phyloP scores from a whole-genome alignment of 2,888 invertebrate genomes.

The Clusia tigrina region DNA sequence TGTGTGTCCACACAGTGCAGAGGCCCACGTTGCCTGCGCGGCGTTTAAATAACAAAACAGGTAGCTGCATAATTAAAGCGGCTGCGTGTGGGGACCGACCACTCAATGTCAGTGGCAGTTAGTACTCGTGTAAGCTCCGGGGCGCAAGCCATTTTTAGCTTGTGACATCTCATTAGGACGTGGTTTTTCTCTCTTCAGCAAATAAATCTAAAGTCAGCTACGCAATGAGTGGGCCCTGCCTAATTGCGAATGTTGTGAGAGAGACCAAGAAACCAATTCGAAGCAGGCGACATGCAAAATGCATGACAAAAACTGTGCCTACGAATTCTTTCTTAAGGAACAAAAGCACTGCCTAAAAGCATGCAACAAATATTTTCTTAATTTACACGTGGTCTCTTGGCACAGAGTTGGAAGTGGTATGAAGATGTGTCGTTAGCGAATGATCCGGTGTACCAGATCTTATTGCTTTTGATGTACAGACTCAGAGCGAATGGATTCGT shows the following conservation, averaged over 20 bases:
- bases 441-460: no score
- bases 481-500: no score
- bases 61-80: background rate
- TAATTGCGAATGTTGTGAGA: slow-evolving; percentile 2
- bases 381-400: no score
- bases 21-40: background rate
- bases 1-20: background rate
- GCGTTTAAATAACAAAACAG: background rate
- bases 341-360: no score
- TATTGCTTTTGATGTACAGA: no score
- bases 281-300: no score
- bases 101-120: slow-evolving; percentile 4
- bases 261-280: background rate
- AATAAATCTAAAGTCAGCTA: background rate
- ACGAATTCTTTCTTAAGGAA: no score
- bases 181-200: background rate
- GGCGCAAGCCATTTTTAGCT: slow-evolving; percentile 1
- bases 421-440: no score
- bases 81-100: background rate
- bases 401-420: no score
- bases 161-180: slow-evolving; percentile 6
- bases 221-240: background rate
- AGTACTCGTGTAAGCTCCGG: background rate
- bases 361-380: no score
- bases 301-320: no score